phyloP scores from a whole-genome alignment of 2,113 vertebrate genomes.

The Polyodon spathula region DNA sequence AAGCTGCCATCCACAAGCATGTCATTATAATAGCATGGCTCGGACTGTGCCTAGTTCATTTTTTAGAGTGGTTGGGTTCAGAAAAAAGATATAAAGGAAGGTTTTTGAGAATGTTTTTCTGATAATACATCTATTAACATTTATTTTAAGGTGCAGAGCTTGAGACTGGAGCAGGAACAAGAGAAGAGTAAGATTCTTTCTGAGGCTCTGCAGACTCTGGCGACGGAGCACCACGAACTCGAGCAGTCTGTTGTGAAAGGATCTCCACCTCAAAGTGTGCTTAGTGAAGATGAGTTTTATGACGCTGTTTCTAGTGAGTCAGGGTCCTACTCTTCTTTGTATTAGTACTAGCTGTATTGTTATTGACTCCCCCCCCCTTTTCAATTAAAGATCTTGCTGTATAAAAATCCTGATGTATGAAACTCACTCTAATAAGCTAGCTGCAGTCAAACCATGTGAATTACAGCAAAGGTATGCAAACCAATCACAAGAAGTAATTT shows the following conservation, averaged over 20 bases:
- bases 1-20: no score
- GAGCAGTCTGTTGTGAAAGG: conserved; percentile 64
- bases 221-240: conserved; percentile 73
- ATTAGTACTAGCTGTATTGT: neutral
- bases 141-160: conserved; percentile 75
- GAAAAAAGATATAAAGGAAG: neutral
- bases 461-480: no score
- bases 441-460: no score
- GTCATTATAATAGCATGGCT: no score
- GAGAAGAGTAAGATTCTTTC: conserved; percentile 89
- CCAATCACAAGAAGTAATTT: no score
- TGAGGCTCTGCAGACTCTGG: conserved; percentile 77
- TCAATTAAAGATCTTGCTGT: no score
- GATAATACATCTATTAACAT: conserved; percentile 21
- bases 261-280: conserved; percentile 53
- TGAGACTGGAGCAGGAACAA: conserved; percentile 83
- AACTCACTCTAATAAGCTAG: no score
- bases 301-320: conserved; percentile 82
- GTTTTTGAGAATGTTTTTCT: conserved; percentile 5
- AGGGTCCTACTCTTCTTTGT: neutral
- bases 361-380: neutral
- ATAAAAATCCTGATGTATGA: no score
- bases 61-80: no score
- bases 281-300: conserved; percentile 82
- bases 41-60: no score